Conservation (phyloP, 2,113 vertebrate genomes). For the Leptobrachium leishanense region DNA sequence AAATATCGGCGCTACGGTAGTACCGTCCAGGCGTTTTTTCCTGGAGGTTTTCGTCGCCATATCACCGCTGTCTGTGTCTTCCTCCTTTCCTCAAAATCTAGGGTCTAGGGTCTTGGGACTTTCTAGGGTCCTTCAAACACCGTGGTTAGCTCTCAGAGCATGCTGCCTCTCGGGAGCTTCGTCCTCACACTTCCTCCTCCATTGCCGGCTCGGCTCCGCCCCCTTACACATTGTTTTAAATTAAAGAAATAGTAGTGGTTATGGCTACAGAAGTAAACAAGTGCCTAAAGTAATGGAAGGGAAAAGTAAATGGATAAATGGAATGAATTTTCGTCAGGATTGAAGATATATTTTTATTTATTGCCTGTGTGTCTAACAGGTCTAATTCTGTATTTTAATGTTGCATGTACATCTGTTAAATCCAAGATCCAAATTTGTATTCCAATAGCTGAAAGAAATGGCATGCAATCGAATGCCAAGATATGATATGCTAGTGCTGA, state of each 20-base stretch:
- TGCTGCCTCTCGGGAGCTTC: too few species aligned
- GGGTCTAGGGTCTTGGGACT: too few species aligned
- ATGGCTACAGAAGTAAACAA: slow-evolving; percentile 8
- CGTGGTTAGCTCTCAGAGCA: too few species aligned
- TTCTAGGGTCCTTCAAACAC: too few species aligned
- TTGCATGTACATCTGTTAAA: slow-evolving; percentile 30
- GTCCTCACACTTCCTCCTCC: too few species aligned
- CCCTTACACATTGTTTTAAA: neutral
- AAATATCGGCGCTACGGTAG: too few species aligned
- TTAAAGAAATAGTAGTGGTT: neutral
- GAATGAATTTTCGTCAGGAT: slow-evolving; percentile 38
- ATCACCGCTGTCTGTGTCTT: too few species aligned
- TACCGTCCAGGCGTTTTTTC: too few species aligned
- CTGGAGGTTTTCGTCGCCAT: too few species aligned
- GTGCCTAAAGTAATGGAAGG: slow-evolving; percentile 14
- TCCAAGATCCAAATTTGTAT: slow-evolving; percentile 23
- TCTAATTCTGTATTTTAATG: slow-evolving; percentile 20
- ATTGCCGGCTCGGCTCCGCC: too few species aligned
- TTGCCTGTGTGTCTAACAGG: slow-evolving; percentile 34
- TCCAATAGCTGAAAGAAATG: slow-evolving; percentile 2
- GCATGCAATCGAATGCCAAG: slow-evolving; percentile 4
- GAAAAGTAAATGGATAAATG: slow-evolving; percentile 19
- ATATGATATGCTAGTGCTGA: neutral
- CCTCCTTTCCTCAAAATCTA: too few species aligned
- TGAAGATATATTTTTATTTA: slow-evolving; percentile 41